A percentile compares a stretch with the other conserved stretches of the same genome.
These are phyloP conservation scores for Ariopsis seemanni DNA, from an alignment of 2,113 vertebrate species.

Conservation along the genomic window DNA sequence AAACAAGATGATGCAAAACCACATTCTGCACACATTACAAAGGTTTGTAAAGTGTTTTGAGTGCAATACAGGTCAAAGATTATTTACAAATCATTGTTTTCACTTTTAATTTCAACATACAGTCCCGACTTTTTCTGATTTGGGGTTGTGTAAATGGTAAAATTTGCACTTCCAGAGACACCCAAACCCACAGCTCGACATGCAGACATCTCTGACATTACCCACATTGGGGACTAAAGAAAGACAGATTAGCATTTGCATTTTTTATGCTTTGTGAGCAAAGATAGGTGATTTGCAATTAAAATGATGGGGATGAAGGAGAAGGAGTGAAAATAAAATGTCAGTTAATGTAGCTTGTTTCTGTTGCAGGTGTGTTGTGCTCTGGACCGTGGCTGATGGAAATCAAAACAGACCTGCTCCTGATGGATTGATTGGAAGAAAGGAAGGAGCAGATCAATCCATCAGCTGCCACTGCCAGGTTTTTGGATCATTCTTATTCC, in stretches of 20 bases:
- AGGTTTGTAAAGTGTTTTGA: too few relatives aligned
- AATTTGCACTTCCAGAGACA: not conserved
- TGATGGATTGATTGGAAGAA: slow-evolving; percentile 71
- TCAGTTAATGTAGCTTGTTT: slow-evolving; percentile 57
- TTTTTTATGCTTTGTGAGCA: slow-evolving; percentile 29
- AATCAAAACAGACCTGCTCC: slow-evolving; percentile 58
- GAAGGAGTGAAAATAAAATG: slow-evolving; percentile 16
- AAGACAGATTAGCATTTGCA: slow-evolving; percentile 1
- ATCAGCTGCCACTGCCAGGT: slow-evolving; percentile 60
- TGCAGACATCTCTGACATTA: not conserved
- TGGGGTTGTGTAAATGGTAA: not conserved
- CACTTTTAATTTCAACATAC: too few relatives aligned
- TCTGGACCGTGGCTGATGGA: slow-evolving; percentile 51
- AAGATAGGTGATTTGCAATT: slow-evolving; percentile 38
- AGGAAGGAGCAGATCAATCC: slow-evolving; percentile 68
- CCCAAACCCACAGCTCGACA: not conserved
- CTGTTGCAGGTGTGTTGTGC: slow-evolving; percentile 44
- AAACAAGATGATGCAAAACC: too few relatives aligned
- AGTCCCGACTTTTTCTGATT: too few relatives aligned
- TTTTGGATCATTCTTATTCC: slow-evolving; percentile 59
- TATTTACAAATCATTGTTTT: too few relatives aligned
- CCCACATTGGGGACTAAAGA: not conserved
- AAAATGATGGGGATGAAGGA: slow-evolving; percentile 9
- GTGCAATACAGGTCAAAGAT: too few relatives aligned
- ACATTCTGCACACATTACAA: too few relatives aligned